Base-by-base conservation (phyloP, 92 coral and sea anemone genomes). In the Porites evermanni region DNA sequence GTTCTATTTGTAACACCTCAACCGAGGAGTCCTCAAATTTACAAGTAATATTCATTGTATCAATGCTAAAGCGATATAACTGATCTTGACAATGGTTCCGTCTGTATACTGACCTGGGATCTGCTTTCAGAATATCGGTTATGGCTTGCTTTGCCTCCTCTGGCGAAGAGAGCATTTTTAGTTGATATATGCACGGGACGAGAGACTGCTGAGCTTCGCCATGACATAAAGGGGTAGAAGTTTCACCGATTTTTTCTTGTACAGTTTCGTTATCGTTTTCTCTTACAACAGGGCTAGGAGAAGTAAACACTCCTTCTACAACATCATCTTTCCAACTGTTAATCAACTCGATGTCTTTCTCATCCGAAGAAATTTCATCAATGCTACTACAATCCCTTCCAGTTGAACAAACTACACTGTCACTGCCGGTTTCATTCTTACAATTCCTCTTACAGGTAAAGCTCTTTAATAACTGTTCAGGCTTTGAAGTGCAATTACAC, bases 21-120 rank as follows among this genome's bases (percentile, higher is more conserved):
- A 70, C 95, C 3, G 84, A 69, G 6, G 72, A 60, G 71, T 76
- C 74, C 7, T 84, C 80, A 74, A 92, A 92, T 53, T 80, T 79
- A 78, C 95, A 92, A 54, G 92, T 80, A 52, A 92, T 80, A 74
- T 92, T 92, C 66, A 92, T 75, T 14, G 53, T 87, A 66, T 92
- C 95, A 7, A 92, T 79, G 82, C 92, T 89, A 32, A 92, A 92
- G 79, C 74, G 74, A 77, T 92, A 92, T 14, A 87, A 75, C 72
- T 92, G 63, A 21, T 53, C 85, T 52, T 72, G 61, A 85, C 95
- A 92, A 0, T 70, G 85, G 59, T 92, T 88, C 74, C 95, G 66
- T 64, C 90, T 70, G 80, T 92, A 89, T 50, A 80, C 73, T 44
- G 95, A 92, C 24, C 95, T 87, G 69, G 95, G 95, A 67, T 92